A percentile compares a stretch with the other conserved stretches of the same genome.
phyloP scores from a whole-genome alignment of 2,113 vertebrate species.

The Chionomys nivalis region DNA sequence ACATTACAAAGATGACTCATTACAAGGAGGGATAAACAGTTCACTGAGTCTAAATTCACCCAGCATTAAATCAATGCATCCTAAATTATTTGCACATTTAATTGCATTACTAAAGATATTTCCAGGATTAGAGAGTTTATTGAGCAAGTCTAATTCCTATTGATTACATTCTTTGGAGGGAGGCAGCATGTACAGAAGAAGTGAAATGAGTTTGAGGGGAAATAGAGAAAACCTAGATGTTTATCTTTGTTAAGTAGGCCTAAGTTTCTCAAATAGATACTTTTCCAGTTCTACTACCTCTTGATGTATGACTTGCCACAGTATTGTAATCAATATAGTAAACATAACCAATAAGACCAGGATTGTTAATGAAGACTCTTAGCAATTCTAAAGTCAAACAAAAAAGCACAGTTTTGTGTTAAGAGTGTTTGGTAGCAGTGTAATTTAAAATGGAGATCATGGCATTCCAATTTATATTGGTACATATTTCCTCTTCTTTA shows the following conservation, averaged over 20 bases:
- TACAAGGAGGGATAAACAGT: constrained; percentile 35
- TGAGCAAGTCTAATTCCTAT: constrained; percentile 69
- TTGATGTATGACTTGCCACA: constrained; percentile 57
- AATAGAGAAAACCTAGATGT: constrained; percentile 54
- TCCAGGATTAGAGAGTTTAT: constrained; percentile 39
- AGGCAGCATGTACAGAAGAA: not conserved
- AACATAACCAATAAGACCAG: constrained; percentile 51
- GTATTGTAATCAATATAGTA: constrained; percentile 28
- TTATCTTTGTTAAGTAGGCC: constrained; percentile 61
- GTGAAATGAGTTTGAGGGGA: constrained; percentile 56
- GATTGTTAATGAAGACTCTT: constrained; percentile 52
- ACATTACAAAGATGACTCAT: constrained; percentile 43
- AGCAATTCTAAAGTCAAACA: constrained; percentile 61
- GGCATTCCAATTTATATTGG: constrained; percentile 46
- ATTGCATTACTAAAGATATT: constrained; percentile 70
- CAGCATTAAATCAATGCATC: constrained; percentile 56
- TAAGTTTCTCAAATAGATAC: constrained; percentile 43
- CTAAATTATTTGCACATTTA: constrained; percentile 39
- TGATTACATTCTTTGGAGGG: constrained; percentile 56
- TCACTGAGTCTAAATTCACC: constrained; percentile 56
- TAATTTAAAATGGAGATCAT: constrained; percentile 60
- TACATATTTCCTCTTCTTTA: constrained; percentile 43
- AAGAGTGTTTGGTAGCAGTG: constrained; percentile 54
- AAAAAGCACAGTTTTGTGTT: constrained; percentile 16
- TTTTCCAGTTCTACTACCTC: constrained; percentile 53